phyloP scores from a whole-genome alignment of 2,888 invertebrate genomes.

The Parochlus steinenii region DNA sequence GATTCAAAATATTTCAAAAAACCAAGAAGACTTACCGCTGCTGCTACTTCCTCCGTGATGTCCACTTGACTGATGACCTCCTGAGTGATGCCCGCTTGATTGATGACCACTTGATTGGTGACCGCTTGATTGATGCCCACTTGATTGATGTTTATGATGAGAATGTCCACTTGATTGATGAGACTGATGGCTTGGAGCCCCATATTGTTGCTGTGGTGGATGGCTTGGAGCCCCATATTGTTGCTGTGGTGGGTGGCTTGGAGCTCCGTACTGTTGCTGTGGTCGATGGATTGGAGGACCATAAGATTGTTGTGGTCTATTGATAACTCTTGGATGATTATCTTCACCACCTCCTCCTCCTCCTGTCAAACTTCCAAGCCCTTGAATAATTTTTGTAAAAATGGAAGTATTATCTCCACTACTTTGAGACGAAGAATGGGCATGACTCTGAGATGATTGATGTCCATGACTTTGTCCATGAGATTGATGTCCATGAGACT shows the following conservation, averaged over 20 bases:
- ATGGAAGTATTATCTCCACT: not conserved
- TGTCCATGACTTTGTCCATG: constrained; percentile 22
- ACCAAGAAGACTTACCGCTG: constrained; percentile 33
- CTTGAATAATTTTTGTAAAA: constrained; percentile 7
- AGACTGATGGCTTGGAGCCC: constrained; percentile 20
- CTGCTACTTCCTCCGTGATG: too few species aligned
- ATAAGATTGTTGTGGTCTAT: constrained; percentile 20
- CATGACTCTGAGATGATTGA: constrained; percentile 24
- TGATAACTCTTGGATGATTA: constrained; percentile 4
- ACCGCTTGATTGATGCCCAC: too few species aligned
- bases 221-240: constrained; percentile 20
- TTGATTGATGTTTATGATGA: constrained; percentile 20
- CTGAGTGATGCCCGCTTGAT: constrained; percentile 23
- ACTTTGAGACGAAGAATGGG: too few species aligned
- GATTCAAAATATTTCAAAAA: constrained; percentile 32
- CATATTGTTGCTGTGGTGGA: constrained; percentile 19
- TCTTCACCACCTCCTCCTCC: constrained; percentile 5
- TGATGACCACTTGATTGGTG: constrained; percentile 27
- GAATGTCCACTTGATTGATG: constrained; percentile 27
- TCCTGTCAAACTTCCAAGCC: constrained; percentile 5
- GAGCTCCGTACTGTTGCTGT: constrained; percentile 21
- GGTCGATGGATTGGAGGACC: constrained; percentile 28
- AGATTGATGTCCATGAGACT: constrained; percentile 26
- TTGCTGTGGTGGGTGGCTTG: constrained; percentile 34
- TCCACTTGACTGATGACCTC: constrained; percentile 24